Base-by-base conservation (phyloP, 2,113 vertebrate genomes). In the Heterotilapia buettikoferi region DNA sequence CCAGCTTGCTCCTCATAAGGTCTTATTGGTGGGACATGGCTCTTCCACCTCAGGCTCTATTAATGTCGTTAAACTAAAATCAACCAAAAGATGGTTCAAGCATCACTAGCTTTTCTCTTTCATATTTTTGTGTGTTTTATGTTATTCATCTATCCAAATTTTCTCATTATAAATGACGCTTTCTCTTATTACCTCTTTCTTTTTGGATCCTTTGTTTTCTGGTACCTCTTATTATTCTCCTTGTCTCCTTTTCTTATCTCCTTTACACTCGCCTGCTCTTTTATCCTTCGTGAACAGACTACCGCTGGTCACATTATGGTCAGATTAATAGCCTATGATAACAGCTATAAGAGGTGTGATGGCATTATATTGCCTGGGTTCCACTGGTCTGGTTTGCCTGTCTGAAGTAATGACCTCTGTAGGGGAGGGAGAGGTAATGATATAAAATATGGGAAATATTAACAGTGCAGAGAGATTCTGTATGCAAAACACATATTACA, bases 11-110 rank as follows among this genome's bases (percentile, higher is more conserved):
- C 82, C 92, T 93, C 73, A 83, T 50, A 38, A 87, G 84, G 54
- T 92, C 91, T 89, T 84, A 91, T 91, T 91, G 84, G 84, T 76
- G 78, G 59, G 80, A 91, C 89, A 86, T 76, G 47, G 79, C 71
- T 86, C 90, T 79, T 82, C 85, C 56, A 89, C 92, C 88, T 87
- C 84, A 68, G 90, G 80, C 47, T 7, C 80, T 45, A 81, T 84
- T 93, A 94, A 95, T 93, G 89, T 82, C 82, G 82, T 86, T 85
- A 87, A 85, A 82, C 88, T 90, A 90, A 91, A 89, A 92, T 86
- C 73, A 90, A 53, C 61, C 59, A 80, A 92, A 73, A 73, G 59
- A 87, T 53, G 59, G 45, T 68, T 86, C 80, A 85, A 85, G 71
- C 68, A 90, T 88, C 84, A 71, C 79, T 40, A 18, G 19, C 47